phyloP scores from a whole-genome alignment of 37 sponge, comb jelly and placozoan species.

The Ephydatia muelleri region DNA sequence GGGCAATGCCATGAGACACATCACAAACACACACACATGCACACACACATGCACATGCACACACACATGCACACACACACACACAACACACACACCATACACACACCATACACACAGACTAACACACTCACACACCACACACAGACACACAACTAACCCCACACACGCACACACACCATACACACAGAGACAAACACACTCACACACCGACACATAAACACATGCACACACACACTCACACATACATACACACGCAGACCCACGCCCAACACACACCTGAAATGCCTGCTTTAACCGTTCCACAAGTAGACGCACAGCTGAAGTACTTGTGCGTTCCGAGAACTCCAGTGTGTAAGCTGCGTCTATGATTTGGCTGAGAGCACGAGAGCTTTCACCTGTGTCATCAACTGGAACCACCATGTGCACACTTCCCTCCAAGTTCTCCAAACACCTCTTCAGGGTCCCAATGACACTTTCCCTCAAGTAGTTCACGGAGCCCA shows the following conservation, averaged over 20 bases:
- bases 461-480: conserved; percentile 93
- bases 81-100: background rate
- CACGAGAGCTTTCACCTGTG: conserved; percentile 29
- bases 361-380: conserved; percentile 83
- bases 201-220: background rate
- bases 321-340: conserved; percentile 74
- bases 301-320: conserved; percentile 79
- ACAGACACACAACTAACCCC: background rate
- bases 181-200: background rate
- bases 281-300: conserved; percentile 77
- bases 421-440: conserved; percentile 55
- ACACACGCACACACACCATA: background rate
- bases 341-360: conserved; percentile 88
- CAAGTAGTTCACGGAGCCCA: conserved; percentile 81
- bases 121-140: background rate
- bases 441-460: conserved; percentile 70
- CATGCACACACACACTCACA: conserved; percentile 10
- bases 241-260: background rate
- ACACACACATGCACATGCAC: background rate
- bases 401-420: conserved; percentile 17
- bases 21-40: background rate
- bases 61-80: background rate
- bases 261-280: conserved; percentile 4
- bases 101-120: background rate
- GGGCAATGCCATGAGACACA: background rate